Conservation (phyloP, 2,888 invertebrate species). For the Cryptophagus acutangulus region DNA sequence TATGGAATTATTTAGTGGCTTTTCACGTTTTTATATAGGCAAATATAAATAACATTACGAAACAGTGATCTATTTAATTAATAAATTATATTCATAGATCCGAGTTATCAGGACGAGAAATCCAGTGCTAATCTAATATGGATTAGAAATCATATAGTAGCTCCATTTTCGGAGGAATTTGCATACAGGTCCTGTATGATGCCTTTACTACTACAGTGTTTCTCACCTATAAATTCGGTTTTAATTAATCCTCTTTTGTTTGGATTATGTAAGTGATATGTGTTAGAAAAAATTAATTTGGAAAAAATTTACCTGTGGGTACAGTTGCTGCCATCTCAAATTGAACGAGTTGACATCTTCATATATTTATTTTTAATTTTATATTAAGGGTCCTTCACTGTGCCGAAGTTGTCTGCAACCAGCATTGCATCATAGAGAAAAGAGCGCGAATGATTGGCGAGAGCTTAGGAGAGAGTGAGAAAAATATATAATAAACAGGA, state of each 20-base stretch:
- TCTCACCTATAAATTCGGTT: constrained; percentile 68
- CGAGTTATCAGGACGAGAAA: constrained; percentile 59
- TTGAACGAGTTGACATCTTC: no score
- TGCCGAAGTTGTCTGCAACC: no score
- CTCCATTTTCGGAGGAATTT: constrained; percentile 92
- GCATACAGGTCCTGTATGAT: constrained; percentile 94
- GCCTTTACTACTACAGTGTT: constrained; percentile 80
- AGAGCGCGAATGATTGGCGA: no score
- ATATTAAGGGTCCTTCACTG: no score
- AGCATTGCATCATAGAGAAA: no score
- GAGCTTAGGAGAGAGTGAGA: no score
- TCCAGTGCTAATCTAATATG: constrained; percentile 69
- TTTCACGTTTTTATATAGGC: constrained; percentile 67
- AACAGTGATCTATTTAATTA: constrained; percentile 1
- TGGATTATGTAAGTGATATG: constrained; percentile 80
- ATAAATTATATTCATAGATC: constrained; percentile 26
- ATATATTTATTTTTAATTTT: no score
- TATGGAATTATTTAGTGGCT: constrained; percentile 65
- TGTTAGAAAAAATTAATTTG: constrained; percentile 23
- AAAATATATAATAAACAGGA: no score
- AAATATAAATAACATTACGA: constrained; percentile 23
- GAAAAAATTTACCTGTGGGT: constrained; percentile 9
- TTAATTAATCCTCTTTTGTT: constrained; percentile 87
- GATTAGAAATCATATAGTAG: constrained; percentile 85
- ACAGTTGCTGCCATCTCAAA: no score